Evolutionary conservation across 2,888 invertebrate species (phyloP), one percentile per base, ranked within the genome.

Genomic region (Aphelenchoides bicaudatus): DNA sequence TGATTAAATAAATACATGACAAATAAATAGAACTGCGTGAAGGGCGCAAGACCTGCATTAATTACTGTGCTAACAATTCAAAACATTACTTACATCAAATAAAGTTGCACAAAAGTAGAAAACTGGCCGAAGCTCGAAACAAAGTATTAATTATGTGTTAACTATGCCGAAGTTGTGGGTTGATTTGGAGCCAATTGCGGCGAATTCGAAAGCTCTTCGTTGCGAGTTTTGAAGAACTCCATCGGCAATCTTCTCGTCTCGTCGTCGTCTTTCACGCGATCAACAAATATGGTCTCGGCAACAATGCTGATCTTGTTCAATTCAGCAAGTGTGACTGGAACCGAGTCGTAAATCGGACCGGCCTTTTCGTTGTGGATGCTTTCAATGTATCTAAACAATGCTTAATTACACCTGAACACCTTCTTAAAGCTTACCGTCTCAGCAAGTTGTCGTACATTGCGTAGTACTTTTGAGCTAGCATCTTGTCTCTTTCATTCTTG

Each of bases 371-470:
- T 28, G 28, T n/a, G 29, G 29, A 5, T 4, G 16, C 16, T 43
- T 25, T 49, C 43, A 30, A 49, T 8, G n/a, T 49, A 55, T 23
- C 51, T 52, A 46, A 37, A 56, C 13, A 21, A 19, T 16, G 3
- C 6, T 4, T 61, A 29, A 60, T 5, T 8, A 61, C 13, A n/a
- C n/a, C 16, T 8, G 2, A 25, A 3, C 25, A 3, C 3, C 13
- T 8, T 23, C 27, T n/a, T n/a, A n/a, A 23, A 10, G 21, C 30
- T 31, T 48, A 70, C 70, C 68, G 37, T 31, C 62, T 56, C 28
- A 71, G 58, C 13, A 70, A 55, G 30, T 55, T 34, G 21, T 43
- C 52, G 58, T 69, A 70, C 23, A 65, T 52, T 13, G 50, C 52
- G 31, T 66, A 56, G 21, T 59, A 51, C 46, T 61, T 58, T 16